Evolutionary conservation across 2,113 vertebrate genomes (phyloP), one percentile per base, ranked within the genome.

Genomic region (Charina bottae): DNA sequence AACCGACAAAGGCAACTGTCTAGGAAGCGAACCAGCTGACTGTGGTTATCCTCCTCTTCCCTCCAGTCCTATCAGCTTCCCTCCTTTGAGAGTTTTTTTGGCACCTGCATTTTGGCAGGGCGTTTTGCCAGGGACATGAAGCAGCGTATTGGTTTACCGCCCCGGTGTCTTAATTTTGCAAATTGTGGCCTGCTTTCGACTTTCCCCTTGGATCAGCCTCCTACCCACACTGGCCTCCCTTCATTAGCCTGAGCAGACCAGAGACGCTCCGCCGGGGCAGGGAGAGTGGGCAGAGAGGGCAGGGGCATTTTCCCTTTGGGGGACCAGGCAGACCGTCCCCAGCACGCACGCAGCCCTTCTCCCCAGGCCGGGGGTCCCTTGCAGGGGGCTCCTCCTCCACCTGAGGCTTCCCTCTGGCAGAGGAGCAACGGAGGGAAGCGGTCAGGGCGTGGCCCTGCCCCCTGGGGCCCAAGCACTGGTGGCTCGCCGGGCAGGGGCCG

Each of bases 1-100:
- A 3, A 1, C 4, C 0, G 2, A 72, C 28, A 28, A 33, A 72
- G 68, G 68, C 0, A 0, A 33, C 64, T 6, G 0, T n/a, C 64
- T 33, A 33, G 64, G 64, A 68, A 6, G 26, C 4, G 28, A 6
- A 7, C n/a, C 5, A 1, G 68, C 68, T 17, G 55, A 2, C 55
- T 17, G 64, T 0, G 13, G n/a, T 7, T 72, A 17, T 15, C 56
- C 56, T 58, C 15, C 3, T 58, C 56, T 17, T 58, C 56, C 56
- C 4, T 1, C 26, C 5, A 49, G 49, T 7, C 26, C 62, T 28
- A 0, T n/a, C 26, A 5, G 26, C 62, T 12, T 15, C 62, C 5
- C 64, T 33, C 5, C 64, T 72, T n/a, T 15, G 64, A 33, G 28
- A 5, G 62, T 13, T 12, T 6, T 2, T 33, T 33, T 37, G 33